phyloP scores from a whole-genome alignment of 2,113 vertebrate genomes.

The Polypterus bichir region DNA sequence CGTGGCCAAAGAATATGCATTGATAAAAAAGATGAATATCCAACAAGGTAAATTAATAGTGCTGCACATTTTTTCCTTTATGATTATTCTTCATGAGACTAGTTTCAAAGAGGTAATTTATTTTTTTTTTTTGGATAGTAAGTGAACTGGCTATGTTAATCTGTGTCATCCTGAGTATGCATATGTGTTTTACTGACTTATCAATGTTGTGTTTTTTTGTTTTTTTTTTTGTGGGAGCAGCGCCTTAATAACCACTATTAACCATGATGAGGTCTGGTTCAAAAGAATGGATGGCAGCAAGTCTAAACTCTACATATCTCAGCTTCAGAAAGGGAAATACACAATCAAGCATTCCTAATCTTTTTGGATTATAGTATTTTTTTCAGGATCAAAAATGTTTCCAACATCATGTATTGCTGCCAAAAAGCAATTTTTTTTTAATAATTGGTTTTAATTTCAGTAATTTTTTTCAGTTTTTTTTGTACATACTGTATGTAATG shows the following conservation, averaged over 20 bases:
- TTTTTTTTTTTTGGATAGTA: neutral
- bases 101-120: no score
- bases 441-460: constrained; percentile 19
- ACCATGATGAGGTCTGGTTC: constrained; percentile 96
- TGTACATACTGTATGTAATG: neutral
- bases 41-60: constrained; percentile 61
- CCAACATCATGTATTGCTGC: neutral
- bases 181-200: neutral
- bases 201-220: neutral
- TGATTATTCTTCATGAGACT: no score
- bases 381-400: neutral
- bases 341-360: constrained; percentile 77
- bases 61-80: neutral
- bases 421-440: constrained; percentile 1
- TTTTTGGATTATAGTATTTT: neutral
- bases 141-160: no score
- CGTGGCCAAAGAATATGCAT: constrained; percentile 86
- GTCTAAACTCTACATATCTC: constrained; percentile 92
- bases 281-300: constrained; percentile 91
- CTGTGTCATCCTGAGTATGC: neutral
- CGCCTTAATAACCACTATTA: constrained; percentile 90
- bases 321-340: constrained; percentile 96
- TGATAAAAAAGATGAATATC: constrained; percentile 87
- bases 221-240: constrained; percentile 37
- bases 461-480: neutral